A percentile compares a stretch with the other conserved stretches of the same genome.
phyloP scores from a whole-genome alignment of 2,888 invertebrate species.

The Chaetogeoica ovagalla region DNA sequence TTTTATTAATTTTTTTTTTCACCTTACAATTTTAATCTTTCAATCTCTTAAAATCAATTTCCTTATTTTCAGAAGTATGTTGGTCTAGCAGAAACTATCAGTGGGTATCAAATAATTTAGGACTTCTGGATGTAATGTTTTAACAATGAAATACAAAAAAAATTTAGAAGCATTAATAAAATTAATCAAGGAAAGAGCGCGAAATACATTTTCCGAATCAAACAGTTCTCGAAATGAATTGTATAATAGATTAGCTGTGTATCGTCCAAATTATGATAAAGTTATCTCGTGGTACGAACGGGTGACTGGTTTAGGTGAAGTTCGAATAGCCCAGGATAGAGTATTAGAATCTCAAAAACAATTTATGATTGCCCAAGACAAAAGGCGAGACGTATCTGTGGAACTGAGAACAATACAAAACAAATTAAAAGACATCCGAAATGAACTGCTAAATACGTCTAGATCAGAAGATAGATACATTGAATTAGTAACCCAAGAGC shows the following conservation, averaged over 20 bases:
- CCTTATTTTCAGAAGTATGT: slow-evolving; percentile 43
- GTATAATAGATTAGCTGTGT: slow-evolving; percentile 32
- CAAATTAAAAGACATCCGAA: slow-evolving; percentile 71
- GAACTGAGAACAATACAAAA: slow-evolving; percentile 67
- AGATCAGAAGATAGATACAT: slow-evolving; percentile 72
- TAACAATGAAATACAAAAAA: slow-evolving; percentile 39
- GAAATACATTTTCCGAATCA: slow-evolving; percentile 9
- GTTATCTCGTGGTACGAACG: slow-evolving; percentile 70
- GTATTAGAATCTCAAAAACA: slow-evolving; percentile 73
- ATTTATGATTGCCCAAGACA: slow-evolving; percentile 69
- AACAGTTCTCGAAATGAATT: slow-evolving; percentile 22
- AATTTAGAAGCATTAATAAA: slow-evolving; percentile 18
- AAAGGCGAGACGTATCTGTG: slow-evolving; percentile 67
- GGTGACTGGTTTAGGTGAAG: slow-evolving; percentile 77
- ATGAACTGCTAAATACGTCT: slow-evolving; percentile 75
- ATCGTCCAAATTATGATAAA: slow-evolving; percentile 58
- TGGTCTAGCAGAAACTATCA: neutral
- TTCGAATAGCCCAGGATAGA: slow-evolving; percentile 73
- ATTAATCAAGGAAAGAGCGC: slow-evolving; percentile 26
- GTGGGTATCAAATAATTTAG: slow-evolving; percentile 17
- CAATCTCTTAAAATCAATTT: neutral
- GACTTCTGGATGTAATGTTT: neutral
- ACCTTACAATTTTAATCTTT: neutral
- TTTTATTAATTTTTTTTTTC: neutral
- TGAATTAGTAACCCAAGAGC: slow-evolving; percentile 65